phyloP scores from a whole-genome alignment of 2,113 vertebrate genomes.

The zebrafish (Danio rerio) region GRCz12tu NC_133182.1:32807001-32807500 shows the following conservation, averaged over 20 bases:
- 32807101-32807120: background rate
- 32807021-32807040: background rate
- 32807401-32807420: too few species aligned
- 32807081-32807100: background rate
- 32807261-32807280: background rate
- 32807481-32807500: too few species aligned
- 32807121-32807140: too few species aligned
- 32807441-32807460: too few species aligned
- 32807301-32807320: background rate
- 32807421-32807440: too few species aligned
- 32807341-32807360: too few species aligned
- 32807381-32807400: too few species aligned
- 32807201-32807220: background rate
- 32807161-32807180: background rate
- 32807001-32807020: background rate
- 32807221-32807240: background rate
- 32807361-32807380: too few species aligned
- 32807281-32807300: constrained; percentile 10
- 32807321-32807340: background rate
- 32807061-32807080: background rate
- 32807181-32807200: background rate
- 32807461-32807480: too few species aligned
- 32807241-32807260: constrained; percentile 49
- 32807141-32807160: too few species aligned
- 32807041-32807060: background rate